Base-by-base conservation (phyloP, 2,888 invertebrate species). In the Gisinianus flammeolus region DNA sequence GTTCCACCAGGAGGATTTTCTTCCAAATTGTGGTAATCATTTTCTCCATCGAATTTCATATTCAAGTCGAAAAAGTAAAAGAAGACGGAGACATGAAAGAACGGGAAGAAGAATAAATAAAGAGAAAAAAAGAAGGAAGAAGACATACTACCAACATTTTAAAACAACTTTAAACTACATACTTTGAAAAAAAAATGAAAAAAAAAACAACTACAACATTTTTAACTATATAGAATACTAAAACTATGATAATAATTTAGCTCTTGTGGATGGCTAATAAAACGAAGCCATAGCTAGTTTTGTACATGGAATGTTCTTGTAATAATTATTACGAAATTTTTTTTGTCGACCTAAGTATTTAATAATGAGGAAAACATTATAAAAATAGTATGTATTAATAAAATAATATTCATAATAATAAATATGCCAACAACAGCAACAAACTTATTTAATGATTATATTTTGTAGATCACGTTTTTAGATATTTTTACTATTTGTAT, bases 1-100 rank as follows among this genome's bases (percentile, higher is more conserved):
- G 80, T 80, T 80, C 85, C 85, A 35, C 85, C 85, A n/a, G 85
- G 85, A 68, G 85, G 85, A 26, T 83, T 80, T 71, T 81, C 83
- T 69, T 80, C 79, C 74, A 82, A 79, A 70, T 78, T 83, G 77
- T 83, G 82, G 82, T 83, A 77, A 81, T 78, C 30, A 67, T 12
- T 26, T 58, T 58, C 3, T 58, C 56, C 56, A 58, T 8, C n/a
- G n/a, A 22, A 58, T n/a, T n/a, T 56, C 19, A 26, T 28, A 22
- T 16, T 8, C 62, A 8, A 26, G 4, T 26, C 10, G 62, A 2
- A 24, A 4, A 24, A 26, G 10, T 28, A 62, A 4, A 62, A 62
- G 12, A 62, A 62, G 4, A 28, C 12, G 28, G 28, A 28, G 4
- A 24, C 22, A 24, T 12, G 26, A 62, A 1, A 62, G 26, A 2